Base-by-base conservation (phyloP, 92 coral and sea anemone species). In the Epizoanthus ramosus region DNA sequence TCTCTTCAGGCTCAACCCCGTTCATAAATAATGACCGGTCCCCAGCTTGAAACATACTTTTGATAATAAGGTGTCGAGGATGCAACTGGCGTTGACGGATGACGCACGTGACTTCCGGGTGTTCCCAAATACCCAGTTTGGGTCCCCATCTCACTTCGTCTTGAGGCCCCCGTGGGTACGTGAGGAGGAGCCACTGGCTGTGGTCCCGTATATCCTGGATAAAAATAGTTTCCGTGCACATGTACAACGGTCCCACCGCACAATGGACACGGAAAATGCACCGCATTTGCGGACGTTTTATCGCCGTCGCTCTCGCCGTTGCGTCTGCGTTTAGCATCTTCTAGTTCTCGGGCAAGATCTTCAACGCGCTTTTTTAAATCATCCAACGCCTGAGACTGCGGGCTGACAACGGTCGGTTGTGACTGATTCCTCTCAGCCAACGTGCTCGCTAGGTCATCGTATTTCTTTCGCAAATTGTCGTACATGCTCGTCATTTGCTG, bases 231-330 rank as follows among this genome's bases (percentile, higher is more conserved):
- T 17, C 98, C 98, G 66, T 93, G 98, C 63, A 90, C 89, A 53
- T 93, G 98, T 13, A 73, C 83, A 39, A 87, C 89, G 50, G 89
- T 85, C 3, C 91, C 93, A 24, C 98, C 98, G 54, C 98, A 93
- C 45, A 93, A 87, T 31, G 98, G 98, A 71, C 98, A 93, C 80
- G 92, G 86, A 75, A 93, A 93, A 61, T 89, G 99, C 57, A 94
- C 93, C n/a, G 88, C 79, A 68, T 68, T 74, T 57, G 58, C 87
- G 1, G 86, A 81, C 47, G 89, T 65, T 4, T 74, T 74, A 47
- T 83, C 71, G 16, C 68, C 54, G 9, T 63, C 33, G 17, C 60
- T 58, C 80, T 58, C 80, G 25, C 82, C 90, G 65, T 81, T 84
- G 59, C 75, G 83, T 53, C 83, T 71, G 50, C 45, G 85, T 37